Conservation (phyloP, 2,113 vertebrate genomes). For the Oryzias javanicus region DNA sequence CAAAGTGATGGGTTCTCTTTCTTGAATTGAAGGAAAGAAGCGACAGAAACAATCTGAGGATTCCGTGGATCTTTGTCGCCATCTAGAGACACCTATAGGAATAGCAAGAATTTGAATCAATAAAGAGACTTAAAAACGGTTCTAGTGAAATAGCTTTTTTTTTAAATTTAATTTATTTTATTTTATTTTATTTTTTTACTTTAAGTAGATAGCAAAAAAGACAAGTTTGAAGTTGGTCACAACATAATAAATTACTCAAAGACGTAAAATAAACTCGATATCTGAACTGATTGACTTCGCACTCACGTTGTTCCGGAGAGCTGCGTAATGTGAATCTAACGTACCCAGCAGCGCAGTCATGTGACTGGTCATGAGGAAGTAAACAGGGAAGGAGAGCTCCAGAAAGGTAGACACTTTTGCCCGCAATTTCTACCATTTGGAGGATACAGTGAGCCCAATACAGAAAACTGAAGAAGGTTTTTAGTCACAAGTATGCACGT, state of each 20-base stretch:
- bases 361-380: slow-evolving; percentile 70
- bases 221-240: not conserved
- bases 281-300: not conserved
- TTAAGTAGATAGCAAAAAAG: not conserved
- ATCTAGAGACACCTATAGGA: slow-evolving; percentile 39
- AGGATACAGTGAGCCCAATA: not conserved
- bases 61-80: slow-evolving; percentile 64
- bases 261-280: not conserved
- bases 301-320: slow-evolving; percentile 16
- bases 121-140: not conserved
- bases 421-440: not conserved
- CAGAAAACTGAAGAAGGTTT: not conserved
- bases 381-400: slow-evolving; percentile 52
- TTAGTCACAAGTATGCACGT: not conserved
- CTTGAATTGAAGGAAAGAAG: not conserved
- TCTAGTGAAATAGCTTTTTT: not conserved
- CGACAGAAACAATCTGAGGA: accelerated
- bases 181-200: too few species aligned
- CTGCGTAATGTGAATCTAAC: slow-evolving; percentile 19
- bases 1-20: too few species aligned
- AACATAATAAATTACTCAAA: not conserved
- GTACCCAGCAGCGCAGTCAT: slow-evolving; percentile 50
- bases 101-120: not conserved
- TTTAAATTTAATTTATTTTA: too few species aligned
- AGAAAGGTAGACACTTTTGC: slow-evolving; percentile 8